phyloP scores from a whole-genome alignment of 2,888 invertebrate genomes.

The Agrotis segetum region DNA sequence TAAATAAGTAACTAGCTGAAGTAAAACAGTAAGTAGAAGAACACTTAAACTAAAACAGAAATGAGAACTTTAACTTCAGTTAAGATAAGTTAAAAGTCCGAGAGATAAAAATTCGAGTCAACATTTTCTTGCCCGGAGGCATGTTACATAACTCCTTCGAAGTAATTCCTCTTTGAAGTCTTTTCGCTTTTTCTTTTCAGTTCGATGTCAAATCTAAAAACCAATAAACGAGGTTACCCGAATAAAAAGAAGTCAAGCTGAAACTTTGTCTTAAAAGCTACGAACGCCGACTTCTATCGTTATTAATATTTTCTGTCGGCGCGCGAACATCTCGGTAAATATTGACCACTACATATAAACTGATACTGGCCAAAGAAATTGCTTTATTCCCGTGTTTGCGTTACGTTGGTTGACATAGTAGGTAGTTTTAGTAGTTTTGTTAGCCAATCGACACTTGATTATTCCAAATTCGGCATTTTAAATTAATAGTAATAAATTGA shows the following conservation, averaged over 20 bases:
- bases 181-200: conserved; percentile 43
- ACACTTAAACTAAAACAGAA: conserved; percentile 51
- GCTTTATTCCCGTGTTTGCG: conserved; percentile 7
- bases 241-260: conserved; percentile 32
- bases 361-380: conserved; percentile 12
- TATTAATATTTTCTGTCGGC: conserved; percentile 27
- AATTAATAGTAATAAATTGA: background rate
- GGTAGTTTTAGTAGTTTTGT: background rate
- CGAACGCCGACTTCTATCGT: background rate
- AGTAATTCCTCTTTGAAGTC: conserved; percentile 47
- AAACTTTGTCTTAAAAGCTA: conserved; percentile 24
- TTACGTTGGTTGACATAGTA: background rate
- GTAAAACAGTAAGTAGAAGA: conserved; percentile 39
- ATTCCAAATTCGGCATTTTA: background rate
- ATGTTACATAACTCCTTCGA: conserved; percentile 47
- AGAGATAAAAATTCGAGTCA: conserved; percentile 49
- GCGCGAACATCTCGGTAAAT: conserved; percentile 17
- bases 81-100: conserved; percentile 56
- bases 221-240: conserved; percentile 44
- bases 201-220: conserved; percentile 51
- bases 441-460: background rate
- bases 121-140: conserved; percentile 44
- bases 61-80: conserved; percentile 52
- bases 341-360: background rate
- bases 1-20: conserved; percentile 10